Base-by-base conservation (phyloP, 2,113 vertebrate genomes). In the Epinephelus fuscoguttatus region DNA sequence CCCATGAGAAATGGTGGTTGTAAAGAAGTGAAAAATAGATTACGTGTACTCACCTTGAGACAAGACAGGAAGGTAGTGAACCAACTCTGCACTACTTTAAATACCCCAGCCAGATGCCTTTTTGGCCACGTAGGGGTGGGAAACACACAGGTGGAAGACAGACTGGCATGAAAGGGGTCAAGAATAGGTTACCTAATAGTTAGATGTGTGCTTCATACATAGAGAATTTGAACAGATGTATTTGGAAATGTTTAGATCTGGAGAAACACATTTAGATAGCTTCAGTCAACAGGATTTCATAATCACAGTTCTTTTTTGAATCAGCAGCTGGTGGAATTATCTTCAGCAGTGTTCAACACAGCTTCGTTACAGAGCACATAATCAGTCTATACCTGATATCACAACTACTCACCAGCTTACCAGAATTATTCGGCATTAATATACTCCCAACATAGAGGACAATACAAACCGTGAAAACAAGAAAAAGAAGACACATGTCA, bases 121-220 rank as follows among this genome's bases (percentile, higher is more conserved):
- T 60, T 7, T 62, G 19, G 15, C n/a, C 69, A 73, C 47, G 59
- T 3, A 19, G 17, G 25, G 9, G 27, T 83, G 74, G 88, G 76
- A 92, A 88, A 60, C 37, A 30, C 27, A 45, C 89, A 92, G 91
- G 14, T 90, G 91, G 33, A 40, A 53, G 13, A 42, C 4, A 10
- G 0, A n/a, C 6, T 4, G 19, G 70, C 8, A 72, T 30, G 14
- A 8, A 10, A 2, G 7, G 27, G 60, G 40, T 37, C 45, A 74
- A 18, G 37, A 17, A 64, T 7, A 70, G 15, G 27, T 27, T 21
- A 70, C n/a, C 53, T 18, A 47, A 11, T 10, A 21, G 45, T 50
- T 6, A 8, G 1, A 21, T 47, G 19, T 27, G 12, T 30, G 3
- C 17, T 47, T 47, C 17, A 33, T 62, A 30, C 33, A 23, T 11